Evolutionary conservation across 2,888 invertebrate species (phyloP).

Genomic region (Scaptomyza flava): DNA sequence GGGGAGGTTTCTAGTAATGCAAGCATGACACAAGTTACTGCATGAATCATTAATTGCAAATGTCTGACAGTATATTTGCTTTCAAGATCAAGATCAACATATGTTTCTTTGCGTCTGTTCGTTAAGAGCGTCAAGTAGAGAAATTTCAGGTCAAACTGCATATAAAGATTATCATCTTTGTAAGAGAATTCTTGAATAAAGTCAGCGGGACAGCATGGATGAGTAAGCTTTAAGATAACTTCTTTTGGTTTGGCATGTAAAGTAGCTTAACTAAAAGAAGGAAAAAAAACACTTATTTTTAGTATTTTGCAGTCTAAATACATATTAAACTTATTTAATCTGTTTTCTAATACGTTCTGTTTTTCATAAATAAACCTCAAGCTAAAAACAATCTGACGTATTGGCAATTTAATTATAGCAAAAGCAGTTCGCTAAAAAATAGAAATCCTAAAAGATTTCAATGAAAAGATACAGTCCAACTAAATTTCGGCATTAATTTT

Average conservation of each 20-base stretch:
- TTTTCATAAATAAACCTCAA: not conserved
- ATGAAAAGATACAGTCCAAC: not conserved
- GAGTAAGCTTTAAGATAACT: slow-evolving; percentile 19
- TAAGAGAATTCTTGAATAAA: slow-evolving; percentile 2
- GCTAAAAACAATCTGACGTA: not conserved
- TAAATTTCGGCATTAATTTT: slow-evolving; percentile 5
- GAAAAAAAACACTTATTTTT: too few species aligned
- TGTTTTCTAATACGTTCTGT: too few species aligned
- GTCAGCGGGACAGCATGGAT: slow-evolving; percentile 14
- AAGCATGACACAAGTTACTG: slow-evolving; percentile 33
- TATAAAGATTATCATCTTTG: slow-evolving; percentile 30
- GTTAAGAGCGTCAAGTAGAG: not conserved
- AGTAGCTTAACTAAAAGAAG: too few species aligned
- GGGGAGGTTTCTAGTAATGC: slow-evolving; percentile 20
- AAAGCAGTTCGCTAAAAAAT: not conserved
- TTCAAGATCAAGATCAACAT: slow-evolving; percentile 48
- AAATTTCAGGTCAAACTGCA: slow-evolving; percentile 24
- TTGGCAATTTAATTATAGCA: slow-evolving; percentile 4
- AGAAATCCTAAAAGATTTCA: not conserved
- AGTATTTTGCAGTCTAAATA: too few species aligned
- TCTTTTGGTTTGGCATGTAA: not conserved
- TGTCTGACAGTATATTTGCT: slow-evolving; percentile 6
- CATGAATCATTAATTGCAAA: slow-evolving; percentile 54
- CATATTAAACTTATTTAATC: too few species aligned
- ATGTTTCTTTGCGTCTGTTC: slow-evolving; percentile 24